Base-by-base conservation (phyloP, 2,888 invertebrate species). In the Hypena proboscidalis region DNA sequence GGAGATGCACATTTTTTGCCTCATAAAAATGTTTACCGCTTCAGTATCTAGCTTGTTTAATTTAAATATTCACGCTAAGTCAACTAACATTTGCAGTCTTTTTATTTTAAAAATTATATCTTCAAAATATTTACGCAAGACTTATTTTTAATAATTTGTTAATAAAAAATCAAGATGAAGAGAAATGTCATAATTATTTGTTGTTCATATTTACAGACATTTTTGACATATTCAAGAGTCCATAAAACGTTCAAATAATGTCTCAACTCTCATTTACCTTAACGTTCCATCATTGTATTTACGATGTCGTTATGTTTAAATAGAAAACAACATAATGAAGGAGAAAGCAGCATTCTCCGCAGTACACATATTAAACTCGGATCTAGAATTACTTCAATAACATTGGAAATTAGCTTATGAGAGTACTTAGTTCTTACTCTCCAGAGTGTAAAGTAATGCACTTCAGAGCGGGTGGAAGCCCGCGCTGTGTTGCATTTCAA, bases 301-400 rank as follows among this genome's bases (percentile, higher is more conserved):
- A 59, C 34, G 42, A 34, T 32, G 40, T 55, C 50, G 31, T 55
- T 47, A 47, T 44, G 39, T 60, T 48, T 25, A 33, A 51, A 60
- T 51, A 52, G 52, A 52, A 65, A 44, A 41, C 21, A 23, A 43
- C 40, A 27, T 42, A 38, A 60, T 48, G 25, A 34, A 4, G 27
- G 47, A 32, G 58, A 64, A 64, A 60, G 52, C 46, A 32, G 14
- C 17, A 23, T 29, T 43, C 21, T 8, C 15, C 27, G 3, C 26
- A 34, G 36, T 32, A 27, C 21, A 30, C 17, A 34, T 34, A 32
- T 36, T 38, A 34, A 32, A 2, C 30, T 10, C 25, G 11, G 11
- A 33, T 42, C 14, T 29, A 34, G 41, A 33, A 49, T 37, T 39
- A 41, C 15, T 14, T 39, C 25, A 7, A 11, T 38, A 36, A 46